Percentiles rank a stretch among this genome's conserved stretches.
Conservation (phyloP, 2,888 invertebrate species). For the Agriotes lineatus region DNA sequence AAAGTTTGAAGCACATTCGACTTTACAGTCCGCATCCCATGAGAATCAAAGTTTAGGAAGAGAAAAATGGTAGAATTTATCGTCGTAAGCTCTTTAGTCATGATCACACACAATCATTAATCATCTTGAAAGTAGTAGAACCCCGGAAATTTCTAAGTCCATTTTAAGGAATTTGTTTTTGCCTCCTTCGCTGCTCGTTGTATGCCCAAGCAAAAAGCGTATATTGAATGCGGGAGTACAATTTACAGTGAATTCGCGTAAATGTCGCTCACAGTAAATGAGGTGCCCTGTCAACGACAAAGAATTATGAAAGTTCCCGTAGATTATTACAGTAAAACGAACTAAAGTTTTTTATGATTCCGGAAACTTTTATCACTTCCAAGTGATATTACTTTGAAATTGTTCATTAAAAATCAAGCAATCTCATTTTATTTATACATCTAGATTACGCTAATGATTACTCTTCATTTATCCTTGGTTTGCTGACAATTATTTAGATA, state of each 20-base stretch:
- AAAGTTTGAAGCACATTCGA: slow-evolving; percentile 39
- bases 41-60: slow-evolving; percentile 35
- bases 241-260: not conserved
- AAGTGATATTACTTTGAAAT: too few species aligned
- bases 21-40: slow-evolving; percentile 37
- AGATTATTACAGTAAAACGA: too few species aligned
- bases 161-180: slow-evolving; percentile 31
- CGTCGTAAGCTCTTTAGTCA: slow-evolving; percentile 37
- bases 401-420: too few species aligned
- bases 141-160: slow-evolving; percentile 28
- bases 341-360: too few species aligned
- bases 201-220: slow-evolving; percentile 5
- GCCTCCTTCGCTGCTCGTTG: not conserved
- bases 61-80: slow-evolving; percentile 38
- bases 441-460: too few species aligned
- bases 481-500: too few species aligned
- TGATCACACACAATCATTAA: slow-evolving; percentile 37
- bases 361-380: too few species aligned
- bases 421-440: too few species aligned
- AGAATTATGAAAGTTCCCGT: too few species aligned
- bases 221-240: not conserved
- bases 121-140: slow-evolving; percentile 32
- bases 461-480: too few species aligned
- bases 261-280: not conserved
- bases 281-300: too few species aligned